Conservation (phyloP, 1,140 invertebrate genomes). For the Micrasema minimum region DNA sequence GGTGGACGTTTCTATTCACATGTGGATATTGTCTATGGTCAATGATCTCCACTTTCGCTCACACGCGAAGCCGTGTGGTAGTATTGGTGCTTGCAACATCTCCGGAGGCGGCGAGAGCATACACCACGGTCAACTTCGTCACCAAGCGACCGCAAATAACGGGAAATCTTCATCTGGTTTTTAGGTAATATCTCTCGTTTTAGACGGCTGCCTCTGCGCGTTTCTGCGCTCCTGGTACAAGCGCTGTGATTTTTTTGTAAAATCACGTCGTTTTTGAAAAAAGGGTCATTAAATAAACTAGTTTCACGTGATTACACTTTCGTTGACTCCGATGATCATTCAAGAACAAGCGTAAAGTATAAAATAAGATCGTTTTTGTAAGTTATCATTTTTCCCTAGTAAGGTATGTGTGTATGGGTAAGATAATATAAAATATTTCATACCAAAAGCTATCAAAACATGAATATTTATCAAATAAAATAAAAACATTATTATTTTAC, state of each 20-base stretch:
- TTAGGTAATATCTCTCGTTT: conserved; percentile 29
- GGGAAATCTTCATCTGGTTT: conserved; percentile 33
- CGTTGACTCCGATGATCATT: no score
- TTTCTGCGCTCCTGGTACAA: conserved; percentile 32
- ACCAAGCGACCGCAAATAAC: conserved; percentile 19
- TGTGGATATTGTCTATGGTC: conserved; percentile 15
- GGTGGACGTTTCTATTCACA: conserved; percentile 6
- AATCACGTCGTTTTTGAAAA: conserved; percentile 26
- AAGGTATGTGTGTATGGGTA: no score
- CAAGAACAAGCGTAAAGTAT: no score
- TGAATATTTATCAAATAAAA: no score
- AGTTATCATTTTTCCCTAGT: no score
- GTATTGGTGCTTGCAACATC: conserved; percentile 26
- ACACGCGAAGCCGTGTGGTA: not conserved
- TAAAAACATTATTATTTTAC: no score
- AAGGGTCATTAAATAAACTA: not conserved
- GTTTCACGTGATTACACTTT: no score
- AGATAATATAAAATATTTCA: no score
- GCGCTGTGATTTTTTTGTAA: conserved; percentile 40
- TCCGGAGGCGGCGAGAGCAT: conserved; percentile 17
- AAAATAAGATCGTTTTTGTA: no score
- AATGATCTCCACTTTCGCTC: conserved; percentile 27
- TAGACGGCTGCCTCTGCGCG: conserved; percentile 15
- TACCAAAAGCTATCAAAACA: no score
- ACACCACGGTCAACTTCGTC: conserved; percentile 30